Base-by-base conservation (phyloP, 2,797 vertebrate genomes). In the Lacerta agilis region DNA sequence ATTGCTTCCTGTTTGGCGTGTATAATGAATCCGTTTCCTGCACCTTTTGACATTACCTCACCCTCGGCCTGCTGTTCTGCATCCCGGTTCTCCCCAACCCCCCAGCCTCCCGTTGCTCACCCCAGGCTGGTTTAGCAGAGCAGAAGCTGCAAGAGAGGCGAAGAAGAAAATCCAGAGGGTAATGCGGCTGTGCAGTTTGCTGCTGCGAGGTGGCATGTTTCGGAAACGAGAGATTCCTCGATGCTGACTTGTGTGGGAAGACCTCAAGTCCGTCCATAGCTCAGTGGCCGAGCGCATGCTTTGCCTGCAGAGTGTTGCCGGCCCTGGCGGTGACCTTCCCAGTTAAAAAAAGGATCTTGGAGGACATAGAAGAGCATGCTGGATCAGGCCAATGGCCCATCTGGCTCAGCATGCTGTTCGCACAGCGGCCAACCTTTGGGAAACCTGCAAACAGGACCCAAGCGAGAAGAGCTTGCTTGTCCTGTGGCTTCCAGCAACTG, bases 1-100 rank as follows among this genome's bases (percentile, higher is more conserved):
- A 90, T 90, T 85, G 89, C 82, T 85, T 90, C 89, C 89, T 90
- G 86, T 90, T 87, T 87, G 89, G 81, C 33, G 66, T 29, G 69
- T 41, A 33, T 75, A 85, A 69, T 69, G 86, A 49, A 36, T 67
- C n/a, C 69, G 33, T 49, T 90, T 87, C 89, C 89, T 90, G 86
- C 33, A 84, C 89, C 86, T 85, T 85, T 76, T 87, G 89, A 84
- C 89, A 76, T 76, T 9, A 80, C 89, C 82, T 84, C 82, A 86
- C 85, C 80, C 88, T 64, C 9, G 0, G 43, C 64, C 36, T 83
- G 81, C 82, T 5, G 38, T n/a, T 41, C 66, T 15, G 18, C 4
- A 0, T 45, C 58, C 58, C 1, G 58, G 73, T 6, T 9, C n/a
- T 5, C 41, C 1, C 9, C 10, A 33, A 38, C 10, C 4, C 41